Percentiles rank a stretch among this genome's conserved stretches.
Evolutionary conservation across 2,113 vertebrate genomes (phyloP).

Genomic region (Symphodus melops): DNA sequence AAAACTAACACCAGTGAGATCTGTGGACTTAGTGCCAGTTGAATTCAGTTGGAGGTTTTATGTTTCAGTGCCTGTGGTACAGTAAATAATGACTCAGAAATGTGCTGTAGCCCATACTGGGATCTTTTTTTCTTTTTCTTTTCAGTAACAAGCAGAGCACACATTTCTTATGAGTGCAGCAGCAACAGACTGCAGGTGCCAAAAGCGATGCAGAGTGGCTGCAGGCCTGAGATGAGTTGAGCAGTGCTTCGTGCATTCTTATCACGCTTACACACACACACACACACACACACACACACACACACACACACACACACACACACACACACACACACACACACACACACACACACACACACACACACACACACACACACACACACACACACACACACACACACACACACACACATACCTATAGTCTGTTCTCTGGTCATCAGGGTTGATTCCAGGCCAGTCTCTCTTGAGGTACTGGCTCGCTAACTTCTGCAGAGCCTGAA

Average conservation of each 20-base stretch:
- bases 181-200: not conserved
- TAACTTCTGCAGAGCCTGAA: slow-evolving; percentile 96
- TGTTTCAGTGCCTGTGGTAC: slow-evolving; percentile 20
- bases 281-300: too few species aligned
- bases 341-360: too few species aligned
- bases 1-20: not conserved
- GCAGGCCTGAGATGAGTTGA: not conserved
- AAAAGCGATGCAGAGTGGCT: not conserved
- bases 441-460: slow-evolving; percentile 95
- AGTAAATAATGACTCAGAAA: slow-evolving; percentile 17
- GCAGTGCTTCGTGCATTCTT: not conserved
- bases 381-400: too few species aligned
- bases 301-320: too few species aligned
- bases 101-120: slow-evolving; percentile 6
- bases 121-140: not conserved
- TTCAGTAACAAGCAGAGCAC: not conserved
- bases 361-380: too few species aligned
- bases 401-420: slow-evolving; percentile 87
- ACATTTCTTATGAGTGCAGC: not conserved
- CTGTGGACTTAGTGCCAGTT: not conserved
- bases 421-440: slow-evolving; percentile 92
- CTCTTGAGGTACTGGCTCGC: slow-evolving; percentile 97
- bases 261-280: too few species aligned
- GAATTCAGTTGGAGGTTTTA: slow-evolving; percentile 17
- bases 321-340: too few species aligned